phyloP scores from a whole-genome alignment of 2,888 invertebrate species.

The Antheraea assamensis region DNA sequence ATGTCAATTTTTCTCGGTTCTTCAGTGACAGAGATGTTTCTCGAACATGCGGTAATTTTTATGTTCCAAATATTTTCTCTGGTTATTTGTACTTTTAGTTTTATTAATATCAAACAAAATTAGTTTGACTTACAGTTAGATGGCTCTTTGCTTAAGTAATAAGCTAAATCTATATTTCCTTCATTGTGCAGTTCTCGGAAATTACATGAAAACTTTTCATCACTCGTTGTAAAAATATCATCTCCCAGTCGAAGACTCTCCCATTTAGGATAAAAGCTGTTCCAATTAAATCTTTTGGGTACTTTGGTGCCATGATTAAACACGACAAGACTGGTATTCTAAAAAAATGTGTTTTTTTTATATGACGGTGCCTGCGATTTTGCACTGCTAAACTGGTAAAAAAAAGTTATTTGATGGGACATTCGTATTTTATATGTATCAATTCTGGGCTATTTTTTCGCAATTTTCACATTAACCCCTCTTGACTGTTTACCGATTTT shows the following conservation, averaged over 20 bases:
- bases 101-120: not conserved
- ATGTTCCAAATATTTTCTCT: not conserved
- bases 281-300: slow-evolving; percentile 45
- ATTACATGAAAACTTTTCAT: slow-evolving; percentile 48
- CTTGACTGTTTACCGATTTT: no score
- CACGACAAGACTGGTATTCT: slow-evolving; percentile 48
- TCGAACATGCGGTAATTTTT: not conserved
- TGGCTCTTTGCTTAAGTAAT: slow-evolving; percentile 41
- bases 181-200: slow-evolving; percentile 53
- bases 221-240: slow-evolving; percentile 48
- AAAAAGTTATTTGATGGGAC: no score
- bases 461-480: no score
- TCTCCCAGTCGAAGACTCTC: slow-evolving; percentile 54
- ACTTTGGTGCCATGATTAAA: slow-evolving; percentile 48
- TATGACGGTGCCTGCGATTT: no score
- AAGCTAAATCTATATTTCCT: slow-evolving; percentile 47
- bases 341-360: slow-evolving; percentile 21
- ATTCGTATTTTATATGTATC: no score
- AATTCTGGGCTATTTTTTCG: no score
- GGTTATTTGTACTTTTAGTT: not conserved
- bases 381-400: no score
- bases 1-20: no score
- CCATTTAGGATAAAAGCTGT: slow-evolving; percentile 62
- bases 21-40: no score
- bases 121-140: slow-evolving; percentile 33